Base-by-base conservation (phyloP, 2,888 invertebrate genomes). In the Brenthis daphne region DNA sequence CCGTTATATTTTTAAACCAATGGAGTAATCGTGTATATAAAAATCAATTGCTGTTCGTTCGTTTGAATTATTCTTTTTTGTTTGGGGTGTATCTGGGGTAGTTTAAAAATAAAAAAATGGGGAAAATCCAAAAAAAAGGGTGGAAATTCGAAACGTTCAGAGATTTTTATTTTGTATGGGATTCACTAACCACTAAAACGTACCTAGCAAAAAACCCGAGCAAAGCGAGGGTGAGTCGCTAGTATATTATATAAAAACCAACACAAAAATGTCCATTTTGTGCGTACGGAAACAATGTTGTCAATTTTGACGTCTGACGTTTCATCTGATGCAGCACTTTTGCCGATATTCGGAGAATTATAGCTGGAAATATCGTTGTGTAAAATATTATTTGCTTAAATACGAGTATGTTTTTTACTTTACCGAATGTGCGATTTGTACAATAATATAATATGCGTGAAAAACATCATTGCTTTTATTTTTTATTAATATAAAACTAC, bases 241-340 rank as follows among this genome's bases (percentile, higher is more conserved):
- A 20, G 20, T 4, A 3, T 20, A 12, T 20, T 16, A 20, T 57
- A 14, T 29, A 48, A 33, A 58, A 20, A 48, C 14, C 6, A 37
- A 55, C 29, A 55, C 33, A 67, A 24, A 20, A 50, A 11, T 2
- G 29, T 63, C n/a, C 53, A 51, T 63, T 67, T 63, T 24, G 61
- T 29, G 54, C 20, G 56, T 50, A 56, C 56, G 43, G 55, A 61
- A 67, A 57, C 63, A 61, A 50, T 63, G 63, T 20, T 63, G 67
- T 67, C 64, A 69, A 67, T 69, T 63, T 47, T 65, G 64, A 65
- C 69, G 65, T 65, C 65, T 65, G 72, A 72, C 69, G 63, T 65
- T 55, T 47, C 57, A 70, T 72, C 67, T 61, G 72, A 72, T 64
- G 69, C 65, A 69, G 57, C 61, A 58, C 47, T 57, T 50, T 60